A percentile compares a stretch with the other conserved stretches of the same genome.
These are phyloP conservation scores for Phrynocephalus forsythii DNA, from an alignment of 2,797 vertebrate genomes.

Conservation along the genomic window DNA sequence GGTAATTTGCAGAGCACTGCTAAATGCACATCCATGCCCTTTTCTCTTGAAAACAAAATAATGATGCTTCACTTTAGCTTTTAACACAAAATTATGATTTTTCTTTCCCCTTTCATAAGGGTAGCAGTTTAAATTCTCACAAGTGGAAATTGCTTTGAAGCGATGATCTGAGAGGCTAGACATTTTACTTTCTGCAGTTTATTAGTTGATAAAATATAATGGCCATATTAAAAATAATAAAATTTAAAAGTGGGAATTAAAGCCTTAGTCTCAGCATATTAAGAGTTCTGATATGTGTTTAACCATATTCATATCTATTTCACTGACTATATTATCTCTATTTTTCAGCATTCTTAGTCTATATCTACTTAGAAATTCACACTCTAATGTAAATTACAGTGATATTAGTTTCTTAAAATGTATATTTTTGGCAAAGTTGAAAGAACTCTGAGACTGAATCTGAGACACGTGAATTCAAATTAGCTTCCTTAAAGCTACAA, in stretches of 20 bases:
- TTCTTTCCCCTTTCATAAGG: conserved; percentile 32
- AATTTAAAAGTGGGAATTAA: conserved; percentile 52
- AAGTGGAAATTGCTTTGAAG: conserved; percentile 34
- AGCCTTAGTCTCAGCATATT: not conserved
- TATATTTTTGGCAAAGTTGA: conserved; percentile 24
- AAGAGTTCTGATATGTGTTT: conserved; percentile 35
- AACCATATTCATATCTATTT: conserved; percentile 22
- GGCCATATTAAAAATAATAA: conserved; percentile 37
- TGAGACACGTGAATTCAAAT: conserved; percentile 1
- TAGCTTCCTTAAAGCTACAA: not conserved
- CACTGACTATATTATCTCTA: conserved; percentile 21
- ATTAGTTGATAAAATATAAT: conserved; percentile 59
- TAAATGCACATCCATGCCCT: not conserved
- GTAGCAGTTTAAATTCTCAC: conserved; percentile 35
- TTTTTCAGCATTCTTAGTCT: conserved; percentile 32
- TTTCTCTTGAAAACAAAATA: not conserved
- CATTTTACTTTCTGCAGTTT: conserved; percentile 38
- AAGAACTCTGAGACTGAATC: conserved; percentile 18
- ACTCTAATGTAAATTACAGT: conserved; percentile 37
- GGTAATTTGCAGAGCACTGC: not conserved
- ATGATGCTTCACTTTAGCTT: conserved; percentile 1
- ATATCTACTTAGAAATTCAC: conserved; percentile 35
- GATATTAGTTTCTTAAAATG: conserved; percentile 17
- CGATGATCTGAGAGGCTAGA: conserved; percentile 26
- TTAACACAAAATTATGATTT: conserved; percentile 25